Evolutionary conservation across 1,140 invertebrate genomes (phyloP).

Genomic region (Zaprionus nigranus): DNA sequence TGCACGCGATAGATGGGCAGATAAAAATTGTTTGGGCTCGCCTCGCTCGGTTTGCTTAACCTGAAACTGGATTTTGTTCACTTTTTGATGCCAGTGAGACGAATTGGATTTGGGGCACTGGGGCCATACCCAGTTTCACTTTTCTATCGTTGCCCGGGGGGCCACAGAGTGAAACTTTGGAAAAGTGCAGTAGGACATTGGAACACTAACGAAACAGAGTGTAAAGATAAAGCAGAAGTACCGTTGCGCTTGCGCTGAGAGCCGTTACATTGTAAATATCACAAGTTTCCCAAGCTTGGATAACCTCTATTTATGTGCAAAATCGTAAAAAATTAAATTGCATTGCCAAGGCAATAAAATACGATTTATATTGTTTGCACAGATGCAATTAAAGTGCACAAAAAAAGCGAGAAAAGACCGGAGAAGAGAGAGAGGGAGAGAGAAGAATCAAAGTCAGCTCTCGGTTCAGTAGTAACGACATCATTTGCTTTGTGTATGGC

Average conservation of each 20-base stretch:
- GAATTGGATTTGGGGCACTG: constrained; percentile 45
- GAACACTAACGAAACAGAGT: constrained; percentile 6
- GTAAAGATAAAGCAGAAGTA: constrained; percentile 19
- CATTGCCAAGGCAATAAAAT: constrained; percentile 75
- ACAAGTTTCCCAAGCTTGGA: constrained; percentile 30
- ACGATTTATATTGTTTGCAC: constrained; percentile 80
- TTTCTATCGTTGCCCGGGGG: constrained; percentile 32
- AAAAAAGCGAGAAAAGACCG: constrained; percentile 32
- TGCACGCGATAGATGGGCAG: constrained; percentile 56
- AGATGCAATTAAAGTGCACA: constrained; percentile 77
- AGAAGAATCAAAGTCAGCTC: constrained; percentile 21
- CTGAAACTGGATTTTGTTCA: constrained; percentile 62
- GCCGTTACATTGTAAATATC: constrained; percentile 31
- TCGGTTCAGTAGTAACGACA: constrained; percentile 73
- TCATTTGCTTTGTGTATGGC: constrained; percentile 65
- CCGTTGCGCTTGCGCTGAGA: constrained; percentile 1
- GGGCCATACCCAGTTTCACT: constrained; percentile 45
- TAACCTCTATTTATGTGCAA: constrained; percentile 65
- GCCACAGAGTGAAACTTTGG: constrained; percentile 6
- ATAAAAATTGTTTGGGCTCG: constrained; percentile 66
- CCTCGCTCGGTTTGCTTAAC: constrained; percentile 64
- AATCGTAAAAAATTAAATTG: constrained; percentile 83
- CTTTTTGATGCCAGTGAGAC: constrained; percentile 35
- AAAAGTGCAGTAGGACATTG: constrained; percentile 35
- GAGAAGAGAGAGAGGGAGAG: constrained; percentile 29